Conservation (phyloP, 1,140 invertebrate species). For the Drosophila rufa region DNA sequence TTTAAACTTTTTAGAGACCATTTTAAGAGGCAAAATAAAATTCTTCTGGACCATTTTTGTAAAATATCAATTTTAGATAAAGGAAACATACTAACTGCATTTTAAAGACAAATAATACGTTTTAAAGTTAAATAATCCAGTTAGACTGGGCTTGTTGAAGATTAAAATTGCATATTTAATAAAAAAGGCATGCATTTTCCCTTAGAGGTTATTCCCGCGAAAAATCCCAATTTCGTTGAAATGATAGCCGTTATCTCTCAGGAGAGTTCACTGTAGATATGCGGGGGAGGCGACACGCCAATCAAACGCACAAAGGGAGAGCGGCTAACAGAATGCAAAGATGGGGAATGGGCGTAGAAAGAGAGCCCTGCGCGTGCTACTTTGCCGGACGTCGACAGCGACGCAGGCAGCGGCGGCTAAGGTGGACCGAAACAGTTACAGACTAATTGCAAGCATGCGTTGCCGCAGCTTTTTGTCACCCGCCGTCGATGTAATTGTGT, state of each 20-base stretch:
- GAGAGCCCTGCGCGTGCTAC: constrained; percentile 62
- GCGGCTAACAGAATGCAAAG: neutral
- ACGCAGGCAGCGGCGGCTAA: constrained; percentile 4
- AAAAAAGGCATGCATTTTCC: neutral
- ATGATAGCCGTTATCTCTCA: neutral
- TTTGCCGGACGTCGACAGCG: constrained; percentile 45
- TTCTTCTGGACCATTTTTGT: too few relatives aligned
- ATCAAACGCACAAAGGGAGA: constrained; percentile 12
- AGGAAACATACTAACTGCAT: too few relatives aligned
- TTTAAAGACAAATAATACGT: too few relatives aligned
- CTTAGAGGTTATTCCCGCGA: neutral
- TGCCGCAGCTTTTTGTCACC: constrained; percentile 49
- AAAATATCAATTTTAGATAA: too few relatives aligned
- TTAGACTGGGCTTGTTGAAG: neutral
- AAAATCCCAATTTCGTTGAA: neutral
- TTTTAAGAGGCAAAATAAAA: too few relatives aligned
- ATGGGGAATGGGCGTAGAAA: constrained; percentile 3
- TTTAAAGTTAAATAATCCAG: too few relatives aligned
- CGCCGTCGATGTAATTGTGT: constrained; percentile 7
- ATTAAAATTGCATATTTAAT: neutral
- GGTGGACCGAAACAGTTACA: constrained; percentile 62
- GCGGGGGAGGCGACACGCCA: constrained; percentile 20
- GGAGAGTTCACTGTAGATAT: constrained; percentile 11
- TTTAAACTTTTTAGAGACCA: too few relatives aligned
- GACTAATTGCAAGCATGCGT: constrained; percentile 80